These are phyloP conservation scores for Ormyrus labotus DNA, from an alignment of 2,888 invertebrate species.

Conservation along the genomic window DNA sequence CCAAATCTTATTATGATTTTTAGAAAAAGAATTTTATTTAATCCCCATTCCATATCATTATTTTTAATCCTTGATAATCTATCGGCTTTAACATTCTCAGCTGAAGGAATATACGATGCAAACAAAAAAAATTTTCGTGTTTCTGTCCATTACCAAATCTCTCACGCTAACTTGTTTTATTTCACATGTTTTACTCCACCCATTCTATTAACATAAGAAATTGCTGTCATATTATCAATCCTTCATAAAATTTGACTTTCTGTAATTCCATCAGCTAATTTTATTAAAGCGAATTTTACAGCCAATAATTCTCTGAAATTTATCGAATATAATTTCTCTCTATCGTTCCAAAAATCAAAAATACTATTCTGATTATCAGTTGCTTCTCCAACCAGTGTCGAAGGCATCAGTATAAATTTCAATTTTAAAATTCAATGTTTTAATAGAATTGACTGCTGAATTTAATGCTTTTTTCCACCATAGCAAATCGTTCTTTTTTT, in stretches of 20 bases:
- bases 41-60: slow-evolving; percentile 48
- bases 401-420: no score
- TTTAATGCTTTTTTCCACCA: no score
- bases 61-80: neutral
- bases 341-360: neutral
- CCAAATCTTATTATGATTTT: slow-evolving; percentile 37
- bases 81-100: neutral
- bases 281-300: neutral
- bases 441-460: no score
- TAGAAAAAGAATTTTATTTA: no score
- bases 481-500: no score
- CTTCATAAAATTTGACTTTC: neutral
- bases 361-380: neutral
- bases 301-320: neutral
- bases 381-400: no score
- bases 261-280: no score
- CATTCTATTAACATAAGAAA: neutral
- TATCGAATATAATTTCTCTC: neutral
- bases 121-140: neutral
- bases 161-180: neutral
- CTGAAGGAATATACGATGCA: neutral
- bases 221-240: neutral
- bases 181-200: neutral
- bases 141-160: neutral
- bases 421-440: no score